phyloP scores from a whole-genome alignment of 2,888 invertebrate species.

The Belgica antarctica region DNA sequence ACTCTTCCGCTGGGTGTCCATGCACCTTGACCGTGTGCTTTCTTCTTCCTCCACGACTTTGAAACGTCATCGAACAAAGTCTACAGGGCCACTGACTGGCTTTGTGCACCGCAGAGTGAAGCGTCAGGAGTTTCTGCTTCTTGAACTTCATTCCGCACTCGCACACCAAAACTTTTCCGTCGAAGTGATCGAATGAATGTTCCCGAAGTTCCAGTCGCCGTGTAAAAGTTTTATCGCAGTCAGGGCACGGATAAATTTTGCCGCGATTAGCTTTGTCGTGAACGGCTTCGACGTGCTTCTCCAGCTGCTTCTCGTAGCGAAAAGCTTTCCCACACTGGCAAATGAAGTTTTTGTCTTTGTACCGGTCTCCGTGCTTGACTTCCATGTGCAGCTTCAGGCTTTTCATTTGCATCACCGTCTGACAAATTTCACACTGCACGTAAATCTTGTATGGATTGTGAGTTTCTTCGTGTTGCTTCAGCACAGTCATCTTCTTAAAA shows the following conservation, averaged over 20 bases:
- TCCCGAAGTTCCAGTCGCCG: constrained; percentile 11
- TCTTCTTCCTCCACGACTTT: constrained; percentile 22
- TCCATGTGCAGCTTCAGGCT: constrained; percentile 32
- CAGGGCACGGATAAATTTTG: constrained; percentile 7
- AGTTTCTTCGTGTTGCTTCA: constrained; percentile 39
- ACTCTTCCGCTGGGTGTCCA: not conserved
- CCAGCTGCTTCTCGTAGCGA: constrained; percentile 31
- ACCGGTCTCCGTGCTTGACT: constrained; percentile 18
- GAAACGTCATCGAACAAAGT: not conserved
- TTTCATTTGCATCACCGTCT: constrained; percentile 25
- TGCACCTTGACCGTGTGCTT: constrained; percentile 26
- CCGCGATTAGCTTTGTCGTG: constrained; percentile 31
- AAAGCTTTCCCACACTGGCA: constrained; percentile 37
- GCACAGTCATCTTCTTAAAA: constrained; percentile 29
- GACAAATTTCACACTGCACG: constrained; percentile 34
- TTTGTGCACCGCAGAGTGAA: constrained; percentile 18
- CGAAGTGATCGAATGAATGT: constrained; percentile 28
- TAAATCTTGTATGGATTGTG: constrained; percentile 33
- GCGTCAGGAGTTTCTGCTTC: constrained; percentile 12
- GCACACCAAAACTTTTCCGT: constrained; percentile 25
- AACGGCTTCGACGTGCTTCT: constrained; percentile 21
- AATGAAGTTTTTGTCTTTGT: not conserved
- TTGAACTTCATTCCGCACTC: constrained; percentile 32
- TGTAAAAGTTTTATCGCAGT: not conserved
- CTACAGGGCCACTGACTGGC: not conserved